Percentiles rank a stretch among this genome's conserved stretches.
Evolutionary conservation across 2,113 vertebrate genomes (phyloP).

Genomic region (Hydrochoerus hydrochaeris): DNA sequence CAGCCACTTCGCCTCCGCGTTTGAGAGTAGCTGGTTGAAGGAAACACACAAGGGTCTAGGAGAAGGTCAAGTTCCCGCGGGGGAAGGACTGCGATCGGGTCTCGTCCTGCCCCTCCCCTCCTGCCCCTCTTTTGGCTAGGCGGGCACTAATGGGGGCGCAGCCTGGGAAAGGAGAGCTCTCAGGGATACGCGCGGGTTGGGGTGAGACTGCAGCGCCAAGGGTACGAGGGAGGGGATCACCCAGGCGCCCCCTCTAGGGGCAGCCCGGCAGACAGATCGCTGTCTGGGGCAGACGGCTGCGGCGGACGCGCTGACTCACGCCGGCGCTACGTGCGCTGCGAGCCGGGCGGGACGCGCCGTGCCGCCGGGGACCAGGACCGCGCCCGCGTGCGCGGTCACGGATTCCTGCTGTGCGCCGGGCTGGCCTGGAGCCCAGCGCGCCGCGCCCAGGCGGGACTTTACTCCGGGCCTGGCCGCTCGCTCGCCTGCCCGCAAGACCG

Average conservation of each 20-base stretch:
- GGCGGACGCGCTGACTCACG: slow-evolving; percentile 81
- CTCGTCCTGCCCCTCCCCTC: background rate
- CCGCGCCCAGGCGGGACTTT: background rate
- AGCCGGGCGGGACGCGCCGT: background rate
- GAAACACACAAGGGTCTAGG: background rate
- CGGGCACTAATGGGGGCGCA: background rate
- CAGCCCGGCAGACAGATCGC: slow-evolving; percentile 49
- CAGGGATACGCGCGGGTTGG: background rate
- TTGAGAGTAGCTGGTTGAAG: background rate
- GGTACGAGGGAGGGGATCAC: fast-evolving
- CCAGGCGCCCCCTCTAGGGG: background rate
- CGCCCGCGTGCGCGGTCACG: background rate
- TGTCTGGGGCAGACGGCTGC: slow-evolving; percentile 69
- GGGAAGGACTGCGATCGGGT: background rate
- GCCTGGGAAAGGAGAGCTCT: background rate
- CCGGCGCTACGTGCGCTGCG: slow-evolving; percentile 75
- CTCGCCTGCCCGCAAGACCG: background rate
- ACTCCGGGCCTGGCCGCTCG: background rate
- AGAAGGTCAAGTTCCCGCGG: background rate
- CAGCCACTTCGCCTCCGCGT: background rate
- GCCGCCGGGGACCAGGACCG: background rate
- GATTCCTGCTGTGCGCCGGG: background rate
- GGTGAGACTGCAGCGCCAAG: background rate
- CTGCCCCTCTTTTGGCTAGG: background rate
- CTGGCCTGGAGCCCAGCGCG: background rate